A percentile compares a stretch with the other conserved stretches of the same genome.
Evolutionary conservation across 1,140 invertebrate species (phyloP).

Genomic region (Patella vulgata): DNA sequence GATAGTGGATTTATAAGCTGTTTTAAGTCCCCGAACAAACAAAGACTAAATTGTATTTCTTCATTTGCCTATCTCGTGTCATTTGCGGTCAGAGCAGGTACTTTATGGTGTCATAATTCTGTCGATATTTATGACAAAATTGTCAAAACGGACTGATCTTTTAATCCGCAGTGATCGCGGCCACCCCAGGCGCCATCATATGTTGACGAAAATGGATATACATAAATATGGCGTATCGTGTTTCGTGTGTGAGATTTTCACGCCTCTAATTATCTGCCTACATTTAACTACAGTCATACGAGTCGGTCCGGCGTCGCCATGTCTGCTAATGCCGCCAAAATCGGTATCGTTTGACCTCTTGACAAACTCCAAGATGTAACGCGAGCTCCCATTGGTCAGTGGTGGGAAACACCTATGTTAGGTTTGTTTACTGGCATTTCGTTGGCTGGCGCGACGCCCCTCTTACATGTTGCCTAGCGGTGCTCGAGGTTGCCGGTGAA

Average conservation of each 20-base stretch:
- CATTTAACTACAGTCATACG: not conserved
- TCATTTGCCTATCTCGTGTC: not conserved
- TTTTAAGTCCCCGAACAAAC: too few relatives aligned
- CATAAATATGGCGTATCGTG: not conserved
- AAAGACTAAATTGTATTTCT: not conserved
- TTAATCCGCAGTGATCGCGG: not conserved
- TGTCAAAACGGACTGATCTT: not conserved
- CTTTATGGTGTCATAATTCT: conserved; percentile 2
- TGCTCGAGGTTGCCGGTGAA: not conserved
- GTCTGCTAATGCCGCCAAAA: not conserved
- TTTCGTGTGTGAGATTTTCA: conserved; percentile 4
- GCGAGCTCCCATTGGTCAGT: not conserved
- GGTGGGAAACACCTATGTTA: not conserved
- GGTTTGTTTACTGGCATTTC: not conserved
- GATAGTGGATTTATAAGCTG: too few relatives aligned
- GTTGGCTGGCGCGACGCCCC: not conserved
- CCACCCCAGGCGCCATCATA: not conserved
- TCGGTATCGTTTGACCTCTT: conserved; percentile 7
- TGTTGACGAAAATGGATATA: conserved; percentile 3
- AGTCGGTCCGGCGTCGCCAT: not conserved
- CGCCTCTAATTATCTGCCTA: conserved; percentile 6
- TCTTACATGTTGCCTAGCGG: not conserved
- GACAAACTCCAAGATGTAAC: not conserved
- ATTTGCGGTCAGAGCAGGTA: not conserved
- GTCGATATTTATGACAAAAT: not conserved